Evolutionary conservation across 2,113 vertebrate genomes (phyloP).

Genomic region (Scatophagus argus): DNA sequence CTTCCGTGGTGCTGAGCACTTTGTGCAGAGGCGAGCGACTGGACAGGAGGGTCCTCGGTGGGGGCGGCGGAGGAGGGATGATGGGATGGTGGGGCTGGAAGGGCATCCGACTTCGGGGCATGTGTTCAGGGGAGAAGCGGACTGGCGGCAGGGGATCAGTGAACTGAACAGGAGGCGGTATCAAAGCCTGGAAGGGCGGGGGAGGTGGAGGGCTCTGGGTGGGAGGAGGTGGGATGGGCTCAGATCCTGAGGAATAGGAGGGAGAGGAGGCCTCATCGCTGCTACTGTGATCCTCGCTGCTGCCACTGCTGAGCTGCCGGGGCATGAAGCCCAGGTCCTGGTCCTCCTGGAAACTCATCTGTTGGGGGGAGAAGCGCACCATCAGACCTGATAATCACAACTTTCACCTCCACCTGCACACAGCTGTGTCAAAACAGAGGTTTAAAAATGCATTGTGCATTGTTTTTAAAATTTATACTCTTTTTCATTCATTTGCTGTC

Average conservation of each 20-base stretch:
- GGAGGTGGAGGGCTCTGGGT: constrained; percentile 88
- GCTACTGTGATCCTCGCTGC: constrained; percentile 93
- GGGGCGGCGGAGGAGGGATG: constrained; percentile 85
- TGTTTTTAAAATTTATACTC: neutral
- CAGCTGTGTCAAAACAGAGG: neutral
- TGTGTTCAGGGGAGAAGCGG: constrained; percentile 78
- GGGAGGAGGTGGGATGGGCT: constrained; percentile 91
- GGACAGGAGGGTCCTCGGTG: constrained; percentile 75
- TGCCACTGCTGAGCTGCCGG: constrained; percentile 89
- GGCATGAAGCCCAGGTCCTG: constrained; percentile 87
- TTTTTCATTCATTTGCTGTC: neutral
- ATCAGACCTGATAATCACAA: neutral
- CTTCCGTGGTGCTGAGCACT: constrained; percentile 65
- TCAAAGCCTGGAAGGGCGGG: constrained; percentile 85
- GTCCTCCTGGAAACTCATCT: constrained; percentile 99
- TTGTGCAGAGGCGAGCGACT: constrained; percentile 73
- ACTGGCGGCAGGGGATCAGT: constrained; percentile 84
- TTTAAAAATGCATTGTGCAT: neutral
- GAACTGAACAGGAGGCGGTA: constrained; percentile 86
- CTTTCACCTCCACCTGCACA: neutral
- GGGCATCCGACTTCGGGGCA: constrained; percentile 83
- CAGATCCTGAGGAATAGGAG: constrained; percentile 92
- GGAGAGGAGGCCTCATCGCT: constrained; percentile 94
- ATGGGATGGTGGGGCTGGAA: constrained; percentile 85
- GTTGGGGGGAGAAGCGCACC: constrained; percentile 23